Percentiles rank a stretch among this genome's conserved stretches.
These are phyloP conservation scores for Venustoraphidia nigricollis DNA, from an alignment of 2,888 invertebrate species.

Conservation along the genomic window DNA sequence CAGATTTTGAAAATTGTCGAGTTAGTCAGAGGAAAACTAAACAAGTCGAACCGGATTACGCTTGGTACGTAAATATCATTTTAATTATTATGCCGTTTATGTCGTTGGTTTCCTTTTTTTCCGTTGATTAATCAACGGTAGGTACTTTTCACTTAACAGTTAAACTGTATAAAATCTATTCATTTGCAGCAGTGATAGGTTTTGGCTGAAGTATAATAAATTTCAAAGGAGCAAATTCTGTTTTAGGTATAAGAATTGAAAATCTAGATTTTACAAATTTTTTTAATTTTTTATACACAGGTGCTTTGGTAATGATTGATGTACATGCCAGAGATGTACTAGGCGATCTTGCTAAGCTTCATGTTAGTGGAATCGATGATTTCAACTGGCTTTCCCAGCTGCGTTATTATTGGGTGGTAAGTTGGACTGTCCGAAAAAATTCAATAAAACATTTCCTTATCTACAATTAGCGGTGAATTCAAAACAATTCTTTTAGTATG, in stretches of 20 bases:
- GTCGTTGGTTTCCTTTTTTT: no score
- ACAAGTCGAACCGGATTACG: slow-evolving; percentile 74
- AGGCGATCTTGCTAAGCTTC: slow-evolving; percentile 43
- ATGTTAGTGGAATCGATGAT: slow-evolving; percentile 57
- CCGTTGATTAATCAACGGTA: no score
- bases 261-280: no score
- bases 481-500: no score
- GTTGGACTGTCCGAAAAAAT: slow-evolving; percentile 1
- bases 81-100: not conserved
- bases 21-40: slow-evolving; percentile 74
- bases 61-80: slow-evolving; percentile 37
- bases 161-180: no score
- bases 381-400: slow-evolving; percentile 85
- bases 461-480: not conserved
- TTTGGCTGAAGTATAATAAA: no score
- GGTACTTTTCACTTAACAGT: no score
- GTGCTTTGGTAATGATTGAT: slow-evolving; percentile 81
- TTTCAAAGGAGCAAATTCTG: no score
- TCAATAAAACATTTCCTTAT: not conserved
- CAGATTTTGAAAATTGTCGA: slow-evolving; percentile 75
- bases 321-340: slow-evolving; percentile 87
- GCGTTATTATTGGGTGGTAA: slow-evolving; percentile 72
- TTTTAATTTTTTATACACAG: slow-evolving; percentile 25
- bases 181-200: no score
- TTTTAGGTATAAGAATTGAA: no score